phyloP scores from a whole-genome alignment of 1,140 invertebrate species.

The Hermatobates lingyangjiaoensis region DNA sequence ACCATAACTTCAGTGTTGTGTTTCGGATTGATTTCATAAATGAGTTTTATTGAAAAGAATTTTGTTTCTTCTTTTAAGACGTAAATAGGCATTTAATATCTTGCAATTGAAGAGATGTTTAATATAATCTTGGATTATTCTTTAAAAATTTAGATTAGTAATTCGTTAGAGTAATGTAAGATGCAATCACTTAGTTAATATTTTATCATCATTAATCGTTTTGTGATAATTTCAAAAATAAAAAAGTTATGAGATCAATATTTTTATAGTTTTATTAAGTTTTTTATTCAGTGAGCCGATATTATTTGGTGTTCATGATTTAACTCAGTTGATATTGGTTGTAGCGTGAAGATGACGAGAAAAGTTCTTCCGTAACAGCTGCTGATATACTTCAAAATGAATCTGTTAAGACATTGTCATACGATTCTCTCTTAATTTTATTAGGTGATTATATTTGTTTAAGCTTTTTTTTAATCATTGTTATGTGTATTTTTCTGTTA shows the following conservation, averaged over 20 bases:
- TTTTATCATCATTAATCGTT: not conserved
- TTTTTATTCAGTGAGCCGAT: not conserved
- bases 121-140: no score
- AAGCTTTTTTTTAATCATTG: not conserved
- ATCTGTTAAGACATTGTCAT: conserved; percentile 46
- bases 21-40: no score
- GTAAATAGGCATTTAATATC: no score
- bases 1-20: no score
- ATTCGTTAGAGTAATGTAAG: not conserved
- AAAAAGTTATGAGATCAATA: not conserved
- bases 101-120: no score
- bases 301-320: not conserved
- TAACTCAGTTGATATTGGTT: conserved; percentile 11
- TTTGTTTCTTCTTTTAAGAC: no score
- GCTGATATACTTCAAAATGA: conserved; percentile 59
- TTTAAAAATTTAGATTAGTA: no score
- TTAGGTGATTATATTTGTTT: conserved; percentile 32
- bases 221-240: not conserved
- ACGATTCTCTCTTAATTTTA: conserved; percentile 57
- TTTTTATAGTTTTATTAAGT: conserved; percentile 9
- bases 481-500: not conserved
- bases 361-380: conserved; percentile 42
- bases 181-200: not conserved
- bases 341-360: conserved; percentile 49
- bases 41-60: no score